These are phyloP conservation scores for Crax fasciolata DNA, from an alignment of 2,797 vertebrate genomes.

Conservation along the genomic window DNA sequence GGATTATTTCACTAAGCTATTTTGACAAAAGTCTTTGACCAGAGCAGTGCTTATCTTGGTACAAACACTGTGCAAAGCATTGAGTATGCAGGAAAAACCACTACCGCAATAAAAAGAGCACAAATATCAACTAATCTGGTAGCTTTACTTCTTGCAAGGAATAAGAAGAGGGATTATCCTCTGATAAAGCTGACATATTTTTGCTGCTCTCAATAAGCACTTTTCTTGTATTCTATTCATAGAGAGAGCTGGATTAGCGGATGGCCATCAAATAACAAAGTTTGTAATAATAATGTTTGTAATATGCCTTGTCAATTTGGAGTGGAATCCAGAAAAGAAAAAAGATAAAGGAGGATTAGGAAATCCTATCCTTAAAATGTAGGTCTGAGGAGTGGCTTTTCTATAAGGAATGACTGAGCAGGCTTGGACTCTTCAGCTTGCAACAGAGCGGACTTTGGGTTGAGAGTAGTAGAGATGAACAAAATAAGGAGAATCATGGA, in stretches of 20 bases:
- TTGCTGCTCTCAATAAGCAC: neutral
- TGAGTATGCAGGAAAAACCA: accelerated
- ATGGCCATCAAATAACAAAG: neutral
- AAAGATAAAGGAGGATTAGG: neutral
- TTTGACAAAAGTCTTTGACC: neutral
- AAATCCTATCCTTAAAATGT: neutral
- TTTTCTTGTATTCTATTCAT: accelerated
- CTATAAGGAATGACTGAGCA: neutral
- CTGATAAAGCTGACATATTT: neutral
- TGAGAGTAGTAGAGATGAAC: neutral
- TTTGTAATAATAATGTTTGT: neutral
- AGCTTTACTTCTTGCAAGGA: neutral
- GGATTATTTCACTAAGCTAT: neutral
- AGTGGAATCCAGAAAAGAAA: neutral
- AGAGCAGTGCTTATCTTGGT: accelerated
- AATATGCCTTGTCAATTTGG: neutral
- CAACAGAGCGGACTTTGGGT: neutral
- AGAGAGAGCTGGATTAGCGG: neutral
- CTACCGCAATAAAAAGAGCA: neutral
- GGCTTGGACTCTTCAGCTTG: neutral
- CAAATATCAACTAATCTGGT: neutral
- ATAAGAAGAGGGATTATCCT: neutral
- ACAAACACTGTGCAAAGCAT: neutral
- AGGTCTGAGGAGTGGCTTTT: neutral
- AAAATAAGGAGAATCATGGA: neutral